Conservation (phyloP, 2,113 vertebrate species). For the Apeltes quadracus region DNA sequence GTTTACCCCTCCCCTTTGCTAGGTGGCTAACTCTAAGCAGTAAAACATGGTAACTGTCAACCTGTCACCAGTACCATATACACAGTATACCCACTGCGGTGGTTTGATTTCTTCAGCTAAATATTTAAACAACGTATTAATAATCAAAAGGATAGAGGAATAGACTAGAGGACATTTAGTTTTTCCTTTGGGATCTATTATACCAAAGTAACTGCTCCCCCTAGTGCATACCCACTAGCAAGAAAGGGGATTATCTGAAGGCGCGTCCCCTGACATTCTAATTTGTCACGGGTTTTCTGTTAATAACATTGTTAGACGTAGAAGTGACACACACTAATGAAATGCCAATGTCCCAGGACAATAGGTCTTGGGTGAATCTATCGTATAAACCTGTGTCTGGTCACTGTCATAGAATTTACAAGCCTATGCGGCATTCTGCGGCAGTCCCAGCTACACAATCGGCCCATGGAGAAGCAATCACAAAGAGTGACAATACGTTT, state of each 20-base stretch:
- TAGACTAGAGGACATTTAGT: conserved; percentile 32
- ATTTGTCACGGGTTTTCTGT: conserved; percentile 68
- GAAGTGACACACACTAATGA: conserved; percentile 61
- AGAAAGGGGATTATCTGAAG: conserved; percentile 66
- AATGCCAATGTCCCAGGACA: conserved; percentile 53
- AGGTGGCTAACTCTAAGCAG: too few relatives aligned
- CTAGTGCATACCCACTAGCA: conserved; percentile 57
- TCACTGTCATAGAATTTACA: conserved; percentile 65
- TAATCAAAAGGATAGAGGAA: conserved; percentile 9
- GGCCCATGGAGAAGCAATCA: conserved; percentile 13
- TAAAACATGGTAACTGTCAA: not conserved
- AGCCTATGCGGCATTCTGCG: conserved; percentile 47
- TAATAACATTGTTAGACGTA: conserved; percentile 61
- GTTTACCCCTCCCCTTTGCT: not conserved
- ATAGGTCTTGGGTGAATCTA: conserved; percentile 41
- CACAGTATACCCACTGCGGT: not conserved
- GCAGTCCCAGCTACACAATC: conserved; percentile 19
- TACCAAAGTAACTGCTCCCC: conserved; percentile 48
- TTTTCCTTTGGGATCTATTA: conserved; percentile 38
- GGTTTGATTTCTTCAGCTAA: conserved; percentile 2
- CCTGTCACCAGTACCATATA: not conserved
- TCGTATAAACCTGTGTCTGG: conserved; percentile 63
- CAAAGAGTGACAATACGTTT: conserved; percentile 23
- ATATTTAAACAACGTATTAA: not conserved
- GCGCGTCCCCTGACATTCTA: conserved; percentile 70